phyloP scores from a whole-genome alignment of 2,113 vertebrate species.

The Setophaga petechia region DNA sequence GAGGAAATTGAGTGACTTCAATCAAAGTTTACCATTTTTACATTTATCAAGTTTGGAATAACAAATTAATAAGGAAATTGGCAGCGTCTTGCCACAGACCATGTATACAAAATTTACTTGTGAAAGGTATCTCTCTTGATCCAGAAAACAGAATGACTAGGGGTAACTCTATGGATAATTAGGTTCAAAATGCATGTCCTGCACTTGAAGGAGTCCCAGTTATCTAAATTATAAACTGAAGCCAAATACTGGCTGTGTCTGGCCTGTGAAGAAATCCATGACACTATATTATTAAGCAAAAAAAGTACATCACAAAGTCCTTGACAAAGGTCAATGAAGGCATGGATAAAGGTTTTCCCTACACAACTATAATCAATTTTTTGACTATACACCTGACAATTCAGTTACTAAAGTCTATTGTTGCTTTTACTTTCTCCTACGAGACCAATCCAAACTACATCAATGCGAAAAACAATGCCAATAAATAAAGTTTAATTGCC shows the following conservation, averaged over 20 bases:
- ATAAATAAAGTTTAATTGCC: not conserved
- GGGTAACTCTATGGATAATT: not conserved
- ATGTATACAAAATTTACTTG: not conserved
- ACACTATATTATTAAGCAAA: not conserved
- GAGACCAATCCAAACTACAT: not conserved
- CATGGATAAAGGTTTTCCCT: not conserved
- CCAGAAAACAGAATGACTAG: not conserved
- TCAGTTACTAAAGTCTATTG: not conserved
- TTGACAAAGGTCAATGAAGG: not conserved
- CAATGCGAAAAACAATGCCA: not conserved
- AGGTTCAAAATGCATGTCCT: not conserved
- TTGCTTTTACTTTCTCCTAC: not conserved
- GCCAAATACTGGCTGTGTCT: not conserved
- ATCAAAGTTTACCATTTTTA: not conserved
- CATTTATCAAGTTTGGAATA: not conserved
- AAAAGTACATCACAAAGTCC: not conserved
- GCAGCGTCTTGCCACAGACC: not conserved
- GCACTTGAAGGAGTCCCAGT: not conserved
- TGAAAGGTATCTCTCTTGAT: not conserved
- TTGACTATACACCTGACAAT: not conserved
- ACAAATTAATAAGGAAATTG: not conserved
- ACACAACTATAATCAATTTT: not conserved
- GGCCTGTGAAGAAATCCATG: not conserved
- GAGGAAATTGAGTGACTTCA: not conserved
- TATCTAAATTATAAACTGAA: not conserved